Base-by-base conservation (phyloP, 2,888 invertebrate species). In the Empis livida region DNA sequence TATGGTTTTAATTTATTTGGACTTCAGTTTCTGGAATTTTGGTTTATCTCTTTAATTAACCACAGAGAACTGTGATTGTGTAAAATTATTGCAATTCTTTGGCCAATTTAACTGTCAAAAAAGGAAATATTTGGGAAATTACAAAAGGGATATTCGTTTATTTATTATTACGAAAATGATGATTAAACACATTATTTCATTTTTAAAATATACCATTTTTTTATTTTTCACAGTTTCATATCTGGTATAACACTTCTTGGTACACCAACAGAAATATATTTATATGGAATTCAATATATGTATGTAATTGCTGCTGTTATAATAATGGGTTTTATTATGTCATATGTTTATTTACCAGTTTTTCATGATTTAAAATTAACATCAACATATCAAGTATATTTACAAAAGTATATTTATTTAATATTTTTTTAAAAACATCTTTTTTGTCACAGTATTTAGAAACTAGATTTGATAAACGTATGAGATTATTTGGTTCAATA, bases 191-290 rank as follows among this genome's bases (percentile, higher is more conserved):
- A n/a, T n/a, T n/a, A n/a, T n/a, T n/a, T n/a, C n/a, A n/a, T n/a
- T n/a, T n/a, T n/a, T n/a, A n/a, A n/a, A n/a, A n/a, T n/a, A n/a
- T n/a, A n/a, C n/a, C n/a, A 20, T 20, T 20, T 20, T 20, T 20
- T 20, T 20, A 20, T 20, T 20, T 8, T 27, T 27, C 2, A 27
- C 60, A 81, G 83, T 64, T 83, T 78, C 53, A 80, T 84, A 61
- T 84, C 84, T 56, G 85, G 84, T 10, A 86, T 87, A 53, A 83
- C 85, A 0, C 65, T 87, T 35, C 68, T 86, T 54, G 86, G 86
- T 2, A 85, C 79, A 6, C 86, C 86, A 2, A 85, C 86, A 1
- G 86, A 87, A 62, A 72, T 86, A 17, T 86, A 87, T 57, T 70
- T 85, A 11, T 84, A 82, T 59, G 89, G 90, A 1, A 81, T 80